Base-by-base conservation (phyloP, 1,140 invertebrate genomes). In the Latrodectus geometricus region DNA sequence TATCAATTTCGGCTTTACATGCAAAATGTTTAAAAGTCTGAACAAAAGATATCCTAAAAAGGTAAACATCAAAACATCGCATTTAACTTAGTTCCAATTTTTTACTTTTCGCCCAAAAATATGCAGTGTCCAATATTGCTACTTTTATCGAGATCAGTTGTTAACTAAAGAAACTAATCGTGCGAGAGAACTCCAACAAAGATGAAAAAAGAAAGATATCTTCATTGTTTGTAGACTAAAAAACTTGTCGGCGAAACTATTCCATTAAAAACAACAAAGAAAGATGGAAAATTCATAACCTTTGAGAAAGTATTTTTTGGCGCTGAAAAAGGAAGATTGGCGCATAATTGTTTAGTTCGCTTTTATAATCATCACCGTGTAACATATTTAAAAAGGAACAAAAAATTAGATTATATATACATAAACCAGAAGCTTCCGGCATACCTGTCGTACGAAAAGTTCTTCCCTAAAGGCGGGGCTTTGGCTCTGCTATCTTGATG, bases 201-300 rank as follows among this genome's bases (percentile, higher is more conserved):
- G 54, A 61, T 61, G 52, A 56, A 80, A 66, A 70, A 80, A 23
- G 7, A 5, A 8, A 20, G 11, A 69, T 17, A n/a, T 49, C 35
- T 23, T 73, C 35, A 35, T 73, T 73, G 70, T 73, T 50, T 73
- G 70, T 73, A 82, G 48, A 72, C 21, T 61, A 50, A 73, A 73
- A 82, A 82, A 73, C 50, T 82, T 82, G 80, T 69, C 80, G 68
- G 66, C 80, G 80, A 82, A 82, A 82, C 80, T 82, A 82, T 82
- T 82, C 80, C 69, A 82, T 82, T 82, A 82, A 82, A 74, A 72
- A 73, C 70, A 82, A 82, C 80, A 82, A 82, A 82, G 80, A 49
- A 56, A 69, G n/a, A 15, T 12, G n/a, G 9, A 80, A 80, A 56
- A 66, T 80, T 54, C 78, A 54, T 61, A 68, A 54, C 48, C 65